A percentile compares a stretch with the other conserved stretches of the same genome.
Conservation (phyloP, 2,797 vertebrate genomes). For the Enteromius afrohamiltoni region DNA sequence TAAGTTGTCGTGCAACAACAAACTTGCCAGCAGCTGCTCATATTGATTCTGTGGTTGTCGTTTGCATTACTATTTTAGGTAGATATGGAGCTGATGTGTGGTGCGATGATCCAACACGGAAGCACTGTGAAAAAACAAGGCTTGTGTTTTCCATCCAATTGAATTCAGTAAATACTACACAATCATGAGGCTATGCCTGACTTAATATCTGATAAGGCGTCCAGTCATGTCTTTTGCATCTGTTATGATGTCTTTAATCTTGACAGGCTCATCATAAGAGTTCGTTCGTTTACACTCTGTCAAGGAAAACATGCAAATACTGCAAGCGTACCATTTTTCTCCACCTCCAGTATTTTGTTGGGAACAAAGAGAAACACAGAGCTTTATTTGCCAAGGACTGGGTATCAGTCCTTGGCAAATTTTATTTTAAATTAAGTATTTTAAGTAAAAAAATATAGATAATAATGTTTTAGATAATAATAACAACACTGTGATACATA, state of each 20-base stretch:
- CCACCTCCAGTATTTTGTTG: background rate
- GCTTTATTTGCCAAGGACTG: background rate
- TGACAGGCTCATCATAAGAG: background rate
- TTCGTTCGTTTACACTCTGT: background rate
- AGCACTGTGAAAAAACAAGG: background rate
- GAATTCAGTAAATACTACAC: background rate
- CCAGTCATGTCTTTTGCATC: background rate
- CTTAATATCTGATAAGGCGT: conserved; percentile 33
- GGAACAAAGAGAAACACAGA: background rate
- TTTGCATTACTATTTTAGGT: conserved; percentile 30
- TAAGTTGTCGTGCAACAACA: background rate
- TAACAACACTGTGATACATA: background rate
- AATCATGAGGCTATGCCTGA: background rate
- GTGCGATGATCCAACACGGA: background rate
- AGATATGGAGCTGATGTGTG: background rate
- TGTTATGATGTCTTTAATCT: background rate
- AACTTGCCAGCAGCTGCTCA: background rate
- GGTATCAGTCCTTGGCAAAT: background rate
- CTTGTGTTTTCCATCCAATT: conserved; percentile 7
- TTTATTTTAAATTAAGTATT: background rate
- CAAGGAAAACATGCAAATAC: conserved; percentile 42
- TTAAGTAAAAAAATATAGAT: too few species aligned
- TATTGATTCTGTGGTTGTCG: background rate
- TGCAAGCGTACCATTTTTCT: background rate
- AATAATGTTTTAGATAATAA: background rate